Evolutionary conservation across 2,888 invertebrate species (phyloP).

Genomic region (Stenichneumon culpator): DNA sequence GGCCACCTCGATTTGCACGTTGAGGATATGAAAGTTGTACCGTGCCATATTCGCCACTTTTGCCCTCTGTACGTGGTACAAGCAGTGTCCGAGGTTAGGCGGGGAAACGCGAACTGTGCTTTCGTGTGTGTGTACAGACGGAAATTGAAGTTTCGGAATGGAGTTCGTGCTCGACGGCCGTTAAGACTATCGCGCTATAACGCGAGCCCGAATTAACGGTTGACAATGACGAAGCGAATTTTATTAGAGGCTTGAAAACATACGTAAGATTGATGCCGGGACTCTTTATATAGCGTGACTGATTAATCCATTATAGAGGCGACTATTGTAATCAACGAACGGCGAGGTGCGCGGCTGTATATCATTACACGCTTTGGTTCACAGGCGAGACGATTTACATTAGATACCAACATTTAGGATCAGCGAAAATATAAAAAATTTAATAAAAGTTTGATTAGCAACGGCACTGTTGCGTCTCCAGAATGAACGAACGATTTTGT

Average conservation of each 20-base stretch:
- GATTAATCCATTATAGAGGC: slow-evolving; percentile 55
- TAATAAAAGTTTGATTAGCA: not conserved
- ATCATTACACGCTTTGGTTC: slow-evolving; percentile 29
- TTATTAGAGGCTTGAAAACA: slow-evolving; percentile 37
- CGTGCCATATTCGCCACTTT: too few species aligned
- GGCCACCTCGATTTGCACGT: too few species aligned
- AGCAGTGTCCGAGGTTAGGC: not conserved
- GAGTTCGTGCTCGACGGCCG: slow-evolving; percentile 57
- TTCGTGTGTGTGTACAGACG: not conserved
- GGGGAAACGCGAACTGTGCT: not conserved
- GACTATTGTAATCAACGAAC: slow-evolving; percentile 44
- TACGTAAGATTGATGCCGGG: slow-evolving; percentile 44
- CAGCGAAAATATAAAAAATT: not conserved
- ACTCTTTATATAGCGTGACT: slow-evolving; percentile 49
- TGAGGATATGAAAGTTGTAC: too few species aligned
- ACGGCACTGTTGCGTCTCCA: too few species aligned
- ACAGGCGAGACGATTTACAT: not conserved
- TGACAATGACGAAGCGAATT: slow-evolving; percentile 54
- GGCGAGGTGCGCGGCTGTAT: slow-evolving; percentile 37
- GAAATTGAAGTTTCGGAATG: slow-evolving; percentile 55
- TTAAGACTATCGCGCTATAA: slow-evolving; percentile 32
- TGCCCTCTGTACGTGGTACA: not conserved
- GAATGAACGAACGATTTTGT: too few species aligned
- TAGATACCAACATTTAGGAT: not conserved
- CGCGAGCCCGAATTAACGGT: slow-evolving; percentile 51